phyloP scores from a whole-genome alignment of 1,140 invertebrate species.

The Adelges cooleyi region DNA sequence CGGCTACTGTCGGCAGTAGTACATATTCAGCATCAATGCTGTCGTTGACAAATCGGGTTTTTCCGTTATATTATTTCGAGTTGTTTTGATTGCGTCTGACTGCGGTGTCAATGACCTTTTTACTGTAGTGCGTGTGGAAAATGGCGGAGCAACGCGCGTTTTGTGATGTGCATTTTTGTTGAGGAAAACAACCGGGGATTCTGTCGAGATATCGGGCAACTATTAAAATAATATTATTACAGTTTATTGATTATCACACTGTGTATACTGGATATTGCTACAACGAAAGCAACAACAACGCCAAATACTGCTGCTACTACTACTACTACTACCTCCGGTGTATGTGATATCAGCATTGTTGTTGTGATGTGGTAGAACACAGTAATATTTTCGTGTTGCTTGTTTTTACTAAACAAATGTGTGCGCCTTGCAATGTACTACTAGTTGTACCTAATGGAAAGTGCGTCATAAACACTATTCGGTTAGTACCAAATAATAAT shows the following conservation, averaged over 20 bases:
- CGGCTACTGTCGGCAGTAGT: not conserved
- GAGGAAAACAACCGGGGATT: not conserved
- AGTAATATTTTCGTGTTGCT: not conserved
- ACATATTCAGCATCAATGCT: not conserved
- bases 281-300: not conserved
- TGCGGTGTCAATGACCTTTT: conserved; percentile 25
- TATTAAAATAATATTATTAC: not conserved
- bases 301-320: no score
- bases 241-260: no score
- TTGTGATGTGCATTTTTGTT: conserved; percentile 5
- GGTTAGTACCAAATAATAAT: no score
- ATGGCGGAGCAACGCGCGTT: conserved; percentile 14
- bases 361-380: no score
- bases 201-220: not conserved
- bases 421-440: not conserved
- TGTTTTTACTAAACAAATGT: conserved; percentile 3
- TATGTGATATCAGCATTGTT: no score
- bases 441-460: not conserved
- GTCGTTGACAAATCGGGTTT: conserved; percentile 11
- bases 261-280: not conserved
- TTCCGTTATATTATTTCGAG: conserved; percentile 27
- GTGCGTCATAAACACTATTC: not conserved
- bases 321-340: no score
- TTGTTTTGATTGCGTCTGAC: conserved; percentile 20
- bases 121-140: conserved; percentile 11